These are phyloP conservation scores for Eubasilissa splendida DNA, from an alignment of 2,888 invertebrate genomes.

Conservation along the genomic window DNA sequence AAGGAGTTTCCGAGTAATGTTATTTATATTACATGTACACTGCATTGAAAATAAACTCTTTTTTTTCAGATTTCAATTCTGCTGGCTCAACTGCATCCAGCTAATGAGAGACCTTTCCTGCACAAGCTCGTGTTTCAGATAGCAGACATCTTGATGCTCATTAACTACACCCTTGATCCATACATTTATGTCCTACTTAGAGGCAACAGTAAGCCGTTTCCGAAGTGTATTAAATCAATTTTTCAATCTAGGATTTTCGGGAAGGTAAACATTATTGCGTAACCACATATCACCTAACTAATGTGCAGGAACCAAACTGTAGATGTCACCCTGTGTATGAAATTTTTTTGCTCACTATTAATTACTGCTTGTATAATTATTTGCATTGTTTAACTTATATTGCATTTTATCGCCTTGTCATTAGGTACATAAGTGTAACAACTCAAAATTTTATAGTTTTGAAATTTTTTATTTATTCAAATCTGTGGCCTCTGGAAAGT, in stretches of 20 bases:
- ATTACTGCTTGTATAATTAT: background rate
- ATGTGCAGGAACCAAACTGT: background rate
- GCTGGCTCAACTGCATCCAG: slow-evolving; percentile 70
- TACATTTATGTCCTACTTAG: slow-evolving; percentile 86
- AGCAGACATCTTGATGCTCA: slow-evolving; percentile 83
- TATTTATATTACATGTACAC: no score
- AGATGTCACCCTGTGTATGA: slow-evolving; percentile 42
- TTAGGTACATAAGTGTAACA: no score
- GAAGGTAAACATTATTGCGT: slow-evolving; percentile 49
- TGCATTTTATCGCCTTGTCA: no score
- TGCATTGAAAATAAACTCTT: background rate
- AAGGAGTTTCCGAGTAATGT: no score
- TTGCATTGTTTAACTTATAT: background rate
- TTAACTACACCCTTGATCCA: slow-evolving; percentile 89
- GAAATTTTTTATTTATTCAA: no score
- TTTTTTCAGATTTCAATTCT: slow-evolving; percentile 77
- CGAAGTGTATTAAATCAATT: slow-evolving; percentile 57
- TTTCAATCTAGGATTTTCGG: slow-evolving; percentile 56
- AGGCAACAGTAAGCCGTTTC: slow-evolving; percentile 64
- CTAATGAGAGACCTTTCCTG: slow-evolving; percentile 63
- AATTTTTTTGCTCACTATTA: slow-evolving; percentile 18
- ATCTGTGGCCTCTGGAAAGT: no score
- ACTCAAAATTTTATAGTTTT: no score
- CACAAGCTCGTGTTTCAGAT: slow-evolving; percentile 69
- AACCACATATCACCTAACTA: background rate